Percentiles rank a stretch among this genome's conserved stretches.
Evolutionary conservation across 2,113 vertebrate genomes (phyloP).

Genomic region (Tachysurus vachellii): DNA sequence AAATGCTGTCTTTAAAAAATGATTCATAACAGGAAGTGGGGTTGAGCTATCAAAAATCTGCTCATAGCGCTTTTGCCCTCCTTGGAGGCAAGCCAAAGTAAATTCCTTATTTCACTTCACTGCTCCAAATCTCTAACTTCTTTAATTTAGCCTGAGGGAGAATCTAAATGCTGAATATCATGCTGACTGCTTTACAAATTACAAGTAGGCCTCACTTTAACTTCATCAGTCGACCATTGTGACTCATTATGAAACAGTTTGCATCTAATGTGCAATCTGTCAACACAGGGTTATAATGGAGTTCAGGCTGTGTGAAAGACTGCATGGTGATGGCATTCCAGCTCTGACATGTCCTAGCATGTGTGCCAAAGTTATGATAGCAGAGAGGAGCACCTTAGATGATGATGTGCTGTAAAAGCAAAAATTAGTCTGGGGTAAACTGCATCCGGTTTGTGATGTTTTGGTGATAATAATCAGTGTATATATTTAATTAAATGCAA

Average conservation of each 20-base stretch:
- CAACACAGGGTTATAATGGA: conserved; percentile 22
- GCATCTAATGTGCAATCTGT: conserved; percentile 47
- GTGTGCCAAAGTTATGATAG: neutral
- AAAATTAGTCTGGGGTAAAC: neutral
- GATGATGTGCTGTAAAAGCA: neutral
- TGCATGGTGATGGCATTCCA: conserved; percentile 28
- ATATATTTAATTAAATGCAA: neutral
- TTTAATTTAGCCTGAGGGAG: neutral
- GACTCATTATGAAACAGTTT: conserved; percentile 52
- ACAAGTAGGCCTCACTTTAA: conserved; percentile 30
- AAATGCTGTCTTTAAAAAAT: neutral
- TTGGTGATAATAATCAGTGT: neutral
- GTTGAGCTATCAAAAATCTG: neutral
- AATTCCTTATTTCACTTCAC: neutral
- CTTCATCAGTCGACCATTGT: conserved; percentile 43
- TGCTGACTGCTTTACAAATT: conserved; percentile 42
- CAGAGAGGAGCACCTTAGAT: conserved; percentile 18
- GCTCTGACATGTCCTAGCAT: conserved; percentile 23
- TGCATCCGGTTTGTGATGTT: neutral
- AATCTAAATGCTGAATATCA: conserved; percentile 7
- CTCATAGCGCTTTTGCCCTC: neutral
- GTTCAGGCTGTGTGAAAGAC: conserved; percentile 25
- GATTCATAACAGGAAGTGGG: neutral
- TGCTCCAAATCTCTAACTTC: neutral
- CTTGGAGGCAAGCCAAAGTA: neutral